Conservation (phyloP, 2,888 invertebrate genomes). For the Proisotoma minuta region DNA sequence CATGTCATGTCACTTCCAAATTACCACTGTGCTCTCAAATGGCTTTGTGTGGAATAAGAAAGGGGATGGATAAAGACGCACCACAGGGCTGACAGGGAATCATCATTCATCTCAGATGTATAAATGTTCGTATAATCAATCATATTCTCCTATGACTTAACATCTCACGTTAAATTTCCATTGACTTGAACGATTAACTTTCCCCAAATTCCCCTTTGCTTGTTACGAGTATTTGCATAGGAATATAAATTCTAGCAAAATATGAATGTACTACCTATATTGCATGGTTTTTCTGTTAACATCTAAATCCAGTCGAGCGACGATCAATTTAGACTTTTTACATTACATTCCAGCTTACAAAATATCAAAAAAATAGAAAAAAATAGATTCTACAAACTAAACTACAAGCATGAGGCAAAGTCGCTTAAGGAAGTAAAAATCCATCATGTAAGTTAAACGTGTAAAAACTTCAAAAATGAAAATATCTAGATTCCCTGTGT, state of each 20-base stretch:
- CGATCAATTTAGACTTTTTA: too few relatives aligned
- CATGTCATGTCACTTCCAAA: slow-evolving; percentile 11
- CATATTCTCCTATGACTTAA: neutral
- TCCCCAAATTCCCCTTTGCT: neutral
- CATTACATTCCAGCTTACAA: neutral
- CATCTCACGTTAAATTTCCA: neutral
- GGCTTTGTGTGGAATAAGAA: neutral
- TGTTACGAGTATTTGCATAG: too few relatives aligned
- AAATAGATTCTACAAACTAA: too few relatives aligned
- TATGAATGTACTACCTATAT: too few relatives aligned
- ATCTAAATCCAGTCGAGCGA: too few relatives aligned
- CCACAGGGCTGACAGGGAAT: slow-evolving; percentile 4
- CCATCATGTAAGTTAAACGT: too few relatives aligned
- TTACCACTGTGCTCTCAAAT: neutral
- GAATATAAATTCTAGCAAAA: too few relatives aligned
- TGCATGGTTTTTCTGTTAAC: too few relatives aligned
- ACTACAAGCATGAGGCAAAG: too few relatives aligned
- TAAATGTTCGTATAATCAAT: slow-evolving; percentile 11
- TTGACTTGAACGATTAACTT: neutral
- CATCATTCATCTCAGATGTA: slow-evolving; percentile 10
- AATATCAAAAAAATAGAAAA: neutral
- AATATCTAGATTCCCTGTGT: too few relatives aligned
- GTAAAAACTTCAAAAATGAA: too few relatives aligned
- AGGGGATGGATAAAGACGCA: neutral
- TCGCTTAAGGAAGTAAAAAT: too few relatives aligned